Base-by-base conservation (phyloP, 2,888 invertebrate genomes). In the Eristalinus aeneus region DNA sequence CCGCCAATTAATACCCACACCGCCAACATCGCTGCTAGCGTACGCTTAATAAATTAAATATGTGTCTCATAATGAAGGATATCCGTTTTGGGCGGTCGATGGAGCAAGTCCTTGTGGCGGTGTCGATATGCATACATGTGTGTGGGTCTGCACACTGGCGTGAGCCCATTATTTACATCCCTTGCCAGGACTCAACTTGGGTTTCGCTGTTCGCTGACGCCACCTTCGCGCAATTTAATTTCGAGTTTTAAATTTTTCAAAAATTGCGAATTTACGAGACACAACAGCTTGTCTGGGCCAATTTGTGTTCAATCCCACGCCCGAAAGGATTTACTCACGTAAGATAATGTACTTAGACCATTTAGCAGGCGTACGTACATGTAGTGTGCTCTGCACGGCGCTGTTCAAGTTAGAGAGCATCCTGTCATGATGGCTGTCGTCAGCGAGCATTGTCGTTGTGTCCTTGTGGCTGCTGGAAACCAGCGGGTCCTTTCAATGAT, bases 201-300 rank as follows among this genome's bases (percentile, higher is more conserved):
- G n/a, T 46, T 31, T n/a, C 16, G 23, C 58, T 54, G 34, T 46
- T 64, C 16, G n/a, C 39, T 46, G 69, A 23, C 58, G 20, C 72
- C 34, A 53, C 12, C 60, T 34, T 16, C 32, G 20, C 46, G 32
- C 73, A 78, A 74, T 83, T 83, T 78, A 78, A 78, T 83, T 83
- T 83, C 36, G 64, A 83, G 78, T 83, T 79, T 75, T 75, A 74
- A 84, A 84, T 71, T 71, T 79, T 69, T 67, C 46, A 61, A 65
- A 56, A 75, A 79, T 79, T 36, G 60, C 39, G 61, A 79, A 74
- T 79, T 75, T 79, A 84, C 75, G 71, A 75, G 68, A 53, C 65
- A 79, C 84, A 84, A 79, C 84, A 84, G 84, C 84, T 75, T 79
- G 84, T 71, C 69, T 79, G 69, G 79, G 79, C 74, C 79, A 83